These are phyloP conservation scores for Brienomyrus longianalis DNA, from an alignment of 2,113 vertebrate species.

Conservation along the genomic window DNA sequence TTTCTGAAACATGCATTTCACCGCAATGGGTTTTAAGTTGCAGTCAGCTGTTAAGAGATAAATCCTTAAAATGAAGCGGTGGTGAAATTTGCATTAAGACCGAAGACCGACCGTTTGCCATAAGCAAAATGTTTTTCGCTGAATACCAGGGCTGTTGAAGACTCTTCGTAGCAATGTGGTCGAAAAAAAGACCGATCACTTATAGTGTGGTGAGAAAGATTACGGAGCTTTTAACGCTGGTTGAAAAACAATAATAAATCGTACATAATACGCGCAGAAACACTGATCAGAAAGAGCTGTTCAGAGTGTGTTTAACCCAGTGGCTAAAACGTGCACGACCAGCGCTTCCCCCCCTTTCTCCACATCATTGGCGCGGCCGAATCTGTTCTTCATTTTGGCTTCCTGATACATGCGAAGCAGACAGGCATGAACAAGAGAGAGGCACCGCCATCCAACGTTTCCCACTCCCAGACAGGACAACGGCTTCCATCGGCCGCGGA, in stretches of 20 bases:
- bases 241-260: constrained; percentile 24
- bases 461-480: constrained; percentile 44
- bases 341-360: constrained; percentile 18
- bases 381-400: constrained; percentile 54
- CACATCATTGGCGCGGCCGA: constrained; percentile 31
- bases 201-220: constrained; percentile 5
- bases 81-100: not conserved
- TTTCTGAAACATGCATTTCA: not conserved
- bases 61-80: not conserved
- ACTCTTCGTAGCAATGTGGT: not conserved
- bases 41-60: not conserved
- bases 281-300: constrained; percentile 30
- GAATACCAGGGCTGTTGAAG: not conserved
- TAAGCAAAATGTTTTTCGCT: not conserved
- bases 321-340: constrained; percentile 23
- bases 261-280: constrained; percentile 24
- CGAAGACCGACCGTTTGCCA: not conserved
- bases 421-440: constrained; percentile 43
- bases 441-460: constrained; percentile 44
- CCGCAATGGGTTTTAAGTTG: not conserved
- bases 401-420: constrained; percentile 52
- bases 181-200: not conserved
- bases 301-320: constrained; percentile 31
- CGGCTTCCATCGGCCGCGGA: constrained; percentile 41
- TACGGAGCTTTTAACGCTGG: constrained; percentile 8